Evolutionary conservation across 2,888 invertebrate species (phyloP), one percentile per base, ranked within the genome.

Genomic region (Aspidapion aeneum): DNA sequence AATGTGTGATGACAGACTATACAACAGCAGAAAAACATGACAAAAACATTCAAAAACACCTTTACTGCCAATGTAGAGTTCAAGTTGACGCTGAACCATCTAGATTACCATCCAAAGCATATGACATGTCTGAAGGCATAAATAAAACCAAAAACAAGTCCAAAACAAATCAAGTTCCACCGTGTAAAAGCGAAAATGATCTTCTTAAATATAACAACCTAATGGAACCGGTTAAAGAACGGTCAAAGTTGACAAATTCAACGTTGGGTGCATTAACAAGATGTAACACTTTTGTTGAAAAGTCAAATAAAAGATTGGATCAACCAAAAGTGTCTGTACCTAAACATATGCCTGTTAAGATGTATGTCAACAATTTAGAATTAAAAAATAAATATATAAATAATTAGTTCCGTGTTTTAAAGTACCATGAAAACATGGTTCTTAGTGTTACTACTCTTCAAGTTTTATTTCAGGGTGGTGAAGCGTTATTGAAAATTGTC

Each of bases 321-420:
- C 54, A 63, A 22, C 61, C 61, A 55, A 70, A 62, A 49, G 65
- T 68, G n/a, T 64, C 55, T 2, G 66, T 66, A 51, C 71, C 72
- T 18, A 69, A 66, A 62, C 70, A 71, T 64, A 69, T 72, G 9
- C 72, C 74, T 7, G 74, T 75, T 21, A 73, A 72, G 66, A 72
- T 68, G 58, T 73, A 72, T 62, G 69, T 75, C 21, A 68, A 71
- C 66, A 73, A 74, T 66, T 66, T 74, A 59, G 74, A 75, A 60
- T 58, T 62, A 56, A 68, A n/a, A n/a, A n/a, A 69, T 65, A 69
- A 69, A 52, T n/a, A 50, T 18, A 48, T n/a, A 19, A 21, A 54
- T 48, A 54, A 52, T 52, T 52, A 19, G n/a, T 52, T 52, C 17
- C 3, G 3, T 7, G 35, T 35, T 35, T 7, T 7, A 35, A 35